Evolutionary conservation across 2,888 invertebrate genomes (phyloP), one percentile per base, ranked within the genome.

Genomic region (Erebia epiphron): DNA sequence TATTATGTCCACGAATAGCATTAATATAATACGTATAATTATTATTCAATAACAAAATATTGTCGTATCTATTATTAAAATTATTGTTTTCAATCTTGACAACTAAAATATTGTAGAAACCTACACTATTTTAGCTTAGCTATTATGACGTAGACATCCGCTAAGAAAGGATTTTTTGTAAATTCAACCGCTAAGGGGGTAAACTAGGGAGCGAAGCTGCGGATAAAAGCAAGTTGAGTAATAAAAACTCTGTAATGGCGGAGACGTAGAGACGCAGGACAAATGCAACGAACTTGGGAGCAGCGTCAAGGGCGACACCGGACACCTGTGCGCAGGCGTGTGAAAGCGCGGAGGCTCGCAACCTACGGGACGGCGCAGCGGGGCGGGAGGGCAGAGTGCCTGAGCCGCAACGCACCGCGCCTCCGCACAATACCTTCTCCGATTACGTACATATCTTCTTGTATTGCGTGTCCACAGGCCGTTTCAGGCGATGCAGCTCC

Each of bases 251-350:
- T 67, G 56, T 68, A 46, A 65, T 68, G 61, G 58, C 68, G 66
- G 68, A 75, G 71, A 74, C 74, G 68, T 71, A 73, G 73, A 80
- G 80, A 83, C 82, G 56, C 11, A 73, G 73, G 75, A 77, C 75
- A 78, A 79, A 81, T 80, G 83, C 82, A 82, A 81, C 86, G 86
- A 86, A 87, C 85, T 88, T 88, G 87, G 85, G 79, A 83, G 80
- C 79, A 75, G 82, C 88, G 86, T 90, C 92, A 92, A 92, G 92
- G 92, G 91, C 92, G 92, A 91, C 84, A 93, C 79, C 85, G 83
- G 90, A 93, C 91, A 93, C 92, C 91, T 91, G 92, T 88, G 90
- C 88, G 89, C 90, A 85, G 87, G 88, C 89, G 90, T 92, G 92
- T 92, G 92, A 91, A 90, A 92, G 91, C 87, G 81, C 77, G 75